A percentile compares a stretch with the other conserved stretches of the same genome.
phyloP scores from a whole-genome alignment of 2,113 vertebrate species.

The Bujurquina vittata region DNA sequence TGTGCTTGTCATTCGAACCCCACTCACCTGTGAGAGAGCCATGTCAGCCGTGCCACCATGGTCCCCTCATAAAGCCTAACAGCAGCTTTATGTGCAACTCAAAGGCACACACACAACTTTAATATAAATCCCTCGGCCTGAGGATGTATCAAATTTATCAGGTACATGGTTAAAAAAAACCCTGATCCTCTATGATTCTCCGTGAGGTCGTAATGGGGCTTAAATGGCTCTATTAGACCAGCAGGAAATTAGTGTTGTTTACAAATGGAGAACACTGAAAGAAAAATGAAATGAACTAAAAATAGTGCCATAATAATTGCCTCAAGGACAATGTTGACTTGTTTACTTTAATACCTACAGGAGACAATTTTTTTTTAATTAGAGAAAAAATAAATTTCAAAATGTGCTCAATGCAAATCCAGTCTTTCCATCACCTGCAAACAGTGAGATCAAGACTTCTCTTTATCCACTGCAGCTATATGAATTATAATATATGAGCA shows the following conservation, averaged over 20 bases:
- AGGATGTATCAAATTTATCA: constrained; percentile 23
- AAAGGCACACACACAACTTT: constrained; percentile 25
- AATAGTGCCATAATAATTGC: constrained; percentile 18
- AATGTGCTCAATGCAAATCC: constrained; percentile 15
- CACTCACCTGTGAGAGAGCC: constrained; percentile 45
- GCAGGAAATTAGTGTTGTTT: constrained; percentile 26
- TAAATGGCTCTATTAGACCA: background rate
- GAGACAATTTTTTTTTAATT: constrained; percentile 26
- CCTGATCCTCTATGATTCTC: too few species aligned
- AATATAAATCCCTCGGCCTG: constrained; percentile 6
- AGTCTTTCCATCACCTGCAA: constrained; percentile 14
- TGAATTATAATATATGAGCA: background rate
- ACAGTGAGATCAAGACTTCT: background rate
- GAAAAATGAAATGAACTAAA: constrained; percentile 21
- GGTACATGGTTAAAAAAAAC: background rate
- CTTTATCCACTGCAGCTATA: background rate
- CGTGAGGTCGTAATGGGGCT: background rate
- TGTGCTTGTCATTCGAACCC: constrained; percentile 44
- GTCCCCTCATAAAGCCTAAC: constrained; percentile 9
- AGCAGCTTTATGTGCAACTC: constrained; percentile 26
- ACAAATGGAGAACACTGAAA: constrained; percentile 7
- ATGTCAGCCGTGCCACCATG: constrained; percentile 12
- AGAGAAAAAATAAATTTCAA: background rate
- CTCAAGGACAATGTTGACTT: constrained; percentile 41
- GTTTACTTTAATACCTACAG: constrained; percentile 28